Conservation (phyloP, 2,797 vertebrate species). For the Acanthurus lineatus region DNA sequence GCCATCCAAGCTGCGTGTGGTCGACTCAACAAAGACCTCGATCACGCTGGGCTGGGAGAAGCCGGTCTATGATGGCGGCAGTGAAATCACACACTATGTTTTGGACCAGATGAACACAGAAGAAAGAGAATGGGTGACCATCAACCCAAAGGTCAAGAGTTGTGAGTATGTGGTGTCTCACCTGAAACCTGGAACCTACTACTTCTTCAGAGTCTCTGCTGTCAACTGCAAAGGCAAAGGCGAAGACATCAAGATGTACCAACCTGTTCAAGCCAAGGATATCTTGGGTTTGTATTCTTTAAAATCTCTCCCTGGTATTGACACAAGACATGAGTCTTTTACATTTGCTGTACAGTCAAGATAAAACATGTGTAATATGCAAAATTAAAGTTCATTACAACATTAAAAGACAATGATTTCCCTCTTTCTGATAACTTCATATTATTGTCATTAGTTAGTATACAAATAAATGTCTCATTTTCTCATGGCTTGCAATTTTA, state of each 20-base stretch:
- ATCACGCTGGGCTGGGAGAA: conserved; percentile 96
- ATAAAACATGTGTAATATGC: not conserved
- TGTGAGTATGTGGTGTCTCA: conserved; percentile 96
- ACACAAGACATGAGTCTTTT: not conserved
- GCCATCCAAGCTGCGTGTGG: conserved; percentile 93
- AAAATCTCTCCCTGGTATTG: not conserved
- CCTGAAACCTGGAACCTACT: conserved; percentile 93
- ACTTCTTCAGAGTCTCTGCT: conserved; percentile 94
- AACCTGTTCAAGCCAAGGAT: conserved; percentile 96
- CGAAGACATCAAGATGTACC: conserved; percentile 93
- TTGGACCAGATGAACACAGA: conserved; percentile 91
- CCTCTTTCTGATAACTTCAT: not conserved
- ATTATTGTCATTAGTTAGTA: not conserved
- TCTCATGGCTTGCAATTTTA: not conserved
- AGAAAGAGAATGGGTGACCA: conserved; percentile 92
- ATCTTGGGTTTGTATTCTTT: conserved; percentile 91
- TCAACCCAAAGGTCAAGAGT: conserved; percentile 93
- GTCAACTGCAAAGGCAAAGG: conserved; percentile 94
- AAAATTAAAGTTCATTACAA: not conserved
- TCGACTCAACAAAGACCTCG: conserved; percentile 97
- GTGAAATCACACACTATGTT: conserved; percentile 91
- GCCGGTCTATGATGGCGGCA: conserved; percentile 96
- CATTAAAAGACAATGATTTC: not conserved
- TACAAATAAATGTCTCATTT: not conserved
- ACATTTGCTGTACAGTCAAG: not conserved